phyloP scores from a whole-genome alignment of 2,113 vertebrate genomes.

The Thoracochromis brauschi region DNA sequence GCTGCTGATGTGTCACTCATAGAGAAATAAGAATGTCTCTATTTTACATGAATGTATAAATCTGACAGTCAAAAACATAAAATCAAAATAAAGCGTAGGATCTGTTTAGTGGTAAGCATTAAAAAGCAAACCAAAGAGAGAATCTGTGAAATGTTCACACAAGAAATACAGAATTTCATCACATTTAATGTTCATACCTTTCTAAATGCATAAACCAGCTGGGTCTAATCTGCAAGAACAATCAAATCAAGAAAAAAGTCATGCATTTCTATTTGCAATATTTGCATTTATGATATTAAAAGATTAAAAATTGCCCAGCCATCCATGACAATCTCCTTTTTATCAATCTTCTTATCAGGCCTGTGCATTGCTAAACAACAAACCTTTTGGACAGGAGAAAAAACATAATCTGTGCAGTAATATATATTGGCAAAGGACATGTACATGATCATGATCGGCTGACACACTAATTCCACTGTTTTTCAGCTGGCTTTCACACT shows the following conservation, averaged over 20 bases:
- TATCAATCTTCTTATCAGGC: neutral
- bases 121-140: neutral
- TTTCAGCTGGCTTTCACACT: neutral
- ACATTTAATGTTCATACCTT: neutral
- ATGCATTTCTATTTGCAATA: neutral
- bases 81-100: neutral
- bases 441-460: neutral
- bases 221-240: neutral
- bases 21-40: neutral
- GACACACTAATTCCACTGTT: neutral
- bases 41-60: neutral
- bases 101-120: neutral
- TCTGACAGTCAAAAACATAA: neutral
- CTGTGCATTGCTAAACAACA: neutral
- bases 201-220: neutral
- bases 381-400: neutral
- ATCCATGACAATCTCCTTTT: neutral
- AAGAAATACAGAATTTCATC: neutral
- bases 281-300: neutral
- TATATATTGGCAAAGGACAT: neutral
- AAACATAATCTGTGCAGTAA: neutral
- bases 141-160: neutral
- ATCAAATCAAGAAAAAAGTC: neutral
- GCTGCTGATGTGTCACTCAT: conserved; percentile 49
- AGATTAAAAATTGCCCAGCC: neutral